phyloP scores from a whole-genome alignment of 2,888 invertebrate genomes.

The Drosophila mimica region DNA sequence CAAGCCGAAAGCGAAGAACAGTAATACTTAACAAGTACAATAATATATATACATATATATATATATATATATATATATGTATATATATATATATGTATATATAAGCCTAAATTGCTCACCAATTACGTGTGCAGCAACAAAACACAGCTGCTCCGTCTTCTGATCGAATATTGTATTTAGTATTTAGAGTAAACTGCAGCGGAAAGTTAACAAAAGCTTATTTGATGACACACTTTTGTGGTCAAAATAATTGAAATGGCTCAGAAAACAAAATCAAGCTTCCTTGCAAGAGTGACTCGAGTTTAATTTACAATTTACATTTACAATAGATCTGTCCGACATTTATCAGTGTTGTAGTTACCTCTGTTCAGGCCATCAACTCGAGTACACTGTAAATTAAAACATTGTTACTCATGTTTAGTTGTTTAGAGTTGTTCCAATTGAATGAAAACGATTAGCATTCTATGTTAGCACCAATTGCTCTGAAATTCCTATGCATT shows the following conservation, averaged over 20 bases:
- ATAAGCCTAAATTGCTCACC: conserved; percentile 23
- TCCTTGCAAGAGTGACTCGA: not conserved
- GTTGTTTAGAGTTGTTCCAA: conserved; percentile 11
- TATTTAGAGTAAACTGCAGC: not conserved
- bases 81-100: too few species aligned
- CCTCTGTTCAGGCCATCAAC: not conserved
- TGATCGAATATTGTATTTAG: conserved; percentile 8
- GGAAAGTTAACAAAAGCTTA: not conserved
- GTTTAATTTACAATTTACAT: not conserved
- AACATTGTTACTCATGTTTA: not conserved
- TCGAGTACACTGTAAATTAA: not conserved
- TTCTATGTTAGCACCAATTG: conserved; percentile 37
- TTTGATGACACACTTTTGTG: conserved; percentile 2
- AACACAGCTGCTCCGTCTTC: conserved; percentile 8
- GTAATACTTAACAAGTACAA: conserved; percentile 23
- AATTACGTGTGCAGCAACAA: conserved; percentile 31
- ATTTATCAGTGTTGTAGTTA: not conserved
- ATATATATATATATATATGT: too few species aligned
- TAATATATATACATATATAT: not conserved
- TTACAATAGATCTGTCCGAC: not conserved
- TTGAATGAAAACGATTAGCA: conserved; percentile 39
- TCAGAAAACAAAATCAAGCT: not conserved
- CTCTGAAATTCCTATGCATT: conserved; percentile 16
- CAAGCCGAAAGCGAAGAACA: conserved; percentile 25
- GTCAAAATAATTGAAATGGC: not conserved